Evolutionary conservation across 2,888 invertebrate species (phyloP), one percentile per base, ranked within the genome.

Genomic region (Latheticus oryzae): DNA sequence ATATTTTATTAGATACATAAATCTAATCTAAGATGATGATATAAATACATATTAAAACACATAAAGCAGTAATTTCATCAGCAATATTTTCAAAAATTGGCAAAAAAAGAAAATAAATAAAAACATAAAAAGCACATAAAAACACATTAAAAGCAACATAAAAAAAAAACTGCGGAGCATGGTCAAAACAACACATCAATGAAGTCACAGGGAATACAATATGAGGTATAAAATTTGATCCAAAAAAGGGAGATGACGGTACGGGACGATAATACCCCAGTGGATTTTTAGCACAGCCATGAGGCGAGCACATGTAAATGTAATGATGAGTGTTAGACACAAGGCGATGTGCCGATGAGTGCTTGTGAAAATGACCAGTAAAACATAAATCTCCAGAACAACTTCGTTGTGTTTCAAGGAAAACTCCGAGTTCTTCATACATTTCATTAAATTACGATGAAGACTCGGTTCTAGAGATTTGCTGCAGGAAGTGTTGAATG

Each of bases 231-330:
- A 26, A 53, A 58, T n/a, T n/a, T n/a, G n/a, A n/a, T n/a, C n/a
- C n/a, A n/a, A n/a, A n/a, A n/a, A n/a, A n/a, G n/a, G n/a, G n/a
- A 60, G 54, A 56, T 42, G 33, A 50, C 40, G 56, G 65, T 21
- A 58, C 38, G 45, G 54, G 66, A 61, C 52, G 67, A 67, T 60
- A 58, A 64, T 65, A 68, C 69, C 73, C 74, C 75, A 70, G 70
- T 72, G 73, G 42, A 43, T 65, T 74, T 26, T 77, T 77, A 77
- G 77, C 76, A 78, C 76, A 78, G 74, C 75, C 73, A 76, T 74
- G 73, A 74, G 75, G 74, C 75, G 75, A 77, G 73, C 74, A 76
- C 76, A 77, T 75, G 73, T 75, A 75, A 63, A 74, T 75, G 73
- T 72, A 55, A 66, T 67, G n/a, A n/a, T n/a, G 73, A 72, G 71